Evolutionary conservation across 2,113 vertebrate species (phyloP).

Genomic region (Xiphophorus hellerii): DNA sequence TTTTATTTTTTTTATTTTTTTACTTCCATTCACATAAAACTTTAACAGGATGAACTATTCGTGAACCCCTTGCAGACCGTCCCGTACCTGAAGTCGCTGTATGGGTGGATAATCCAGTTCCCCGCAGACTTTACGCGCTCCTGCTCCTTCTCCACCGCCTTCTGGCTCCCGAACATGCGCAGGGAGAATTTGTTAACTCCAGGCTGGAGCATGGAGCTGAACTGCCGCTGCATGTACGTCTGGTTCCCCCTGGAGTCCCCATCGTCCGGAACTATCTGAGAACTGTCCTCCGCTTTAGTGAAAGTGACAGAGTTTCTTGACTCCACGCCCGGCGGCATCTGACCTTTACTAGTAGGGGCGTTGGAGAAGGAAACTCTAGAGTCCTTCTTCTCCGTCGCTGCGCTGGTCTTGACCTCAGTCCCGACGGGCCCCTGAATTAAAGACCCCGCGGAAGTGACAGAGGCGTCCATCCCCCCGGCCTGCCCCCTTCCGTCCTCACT

Average conservation of each 20-base stretch:
- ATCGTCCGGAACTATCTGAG: constrained; percentile 82
- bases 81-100: constrained; percentile 93
- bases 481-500: constrained; percentile 57
- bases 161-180: constrained; percentile 99
- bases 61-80: background rate
- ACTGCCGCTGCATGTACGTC: constrained; percentile 96
- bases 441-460: constrained; percentile 64
- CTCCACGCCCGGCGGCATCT: constrained; percentile 51
- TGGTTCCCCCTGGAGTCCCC: constrained; percentile 84
- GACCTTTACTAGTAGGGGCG: constrained; percentile 71
- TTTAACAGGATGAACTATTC: background rate
- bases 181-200: constrained; percentile 98
- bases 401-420: constrained; percentile 68
- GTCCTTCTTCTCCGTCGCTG: constrained; percentile 79
- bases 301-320: constrained; percentile 74
- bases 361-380: constrained; percentile 85
- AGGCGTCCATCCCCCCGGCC: constrained; percentile 75
- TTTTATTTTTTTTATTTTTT: background rate
- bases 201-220: constrained; percentile 94
- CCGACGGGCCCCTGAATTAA: constrained; percentile 63
- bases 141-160: constrained; percentile 94
- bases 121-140: constrained; percentile 95
- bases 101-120: constrained; percentile 97
- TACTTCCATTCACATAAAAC: background rate
- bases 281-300: constrained; percentile 79